phyloP scores from a whole-genome alignment of 1,140 invertebrate genomes.

The Drosophila trapezifrons region DNA sequence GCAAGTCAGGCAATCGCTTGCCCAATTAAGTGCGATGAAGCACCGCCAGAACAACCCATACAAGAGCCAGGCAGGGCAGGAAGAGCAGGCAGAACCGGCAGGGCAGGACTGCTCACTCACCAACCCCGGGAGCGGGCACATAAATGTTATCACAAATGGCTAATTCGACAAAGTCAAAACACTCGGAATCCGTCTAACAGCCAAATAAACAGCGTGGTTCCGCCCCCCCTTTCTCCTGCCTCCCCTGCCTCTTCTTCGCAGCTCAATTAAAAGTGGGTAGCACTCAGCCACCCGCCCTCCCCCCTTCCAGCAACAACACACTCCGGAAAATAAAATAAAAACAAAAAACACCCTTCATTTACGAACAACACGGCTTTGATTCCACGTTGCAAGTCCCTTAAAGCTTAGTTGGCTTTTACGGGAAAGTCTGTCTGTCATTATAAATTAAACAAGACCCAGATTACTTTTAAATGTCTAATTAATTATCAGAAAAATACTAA shows the following conservation, averaged over 20 bases:
- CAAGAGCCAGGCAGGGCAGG: not conserved
- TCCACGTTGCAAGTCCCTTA: not conserved
- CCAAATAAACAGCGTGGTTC: slow-evolving; percentile 52
- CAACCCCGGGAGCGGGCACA: slow-evolving; percentile 15
- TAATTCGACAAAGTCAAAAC: slow-evolving; percentile 78
- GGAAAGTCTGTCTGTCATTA: not conserved
- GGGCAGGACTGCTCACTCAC: not conserved
- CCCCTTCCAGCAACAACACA: not conserved
- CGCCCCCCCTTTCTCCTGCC: not conserved
- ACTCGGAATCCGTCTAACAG: slow-evolving; percentile 68
- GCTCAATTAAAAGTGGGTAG: slow-evolving; percentile 45
- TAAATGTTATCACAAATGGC: slow-evolving; percentile 79
- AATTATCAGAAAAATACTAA: too few relatives aligned
- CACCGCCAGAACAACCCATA: slow-evolving; percentile 31
- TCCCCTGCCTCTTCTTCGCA: not conserved
- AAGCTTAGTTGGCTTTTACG: not conserved
- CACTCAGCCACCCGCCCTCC: too few relatives aligned
- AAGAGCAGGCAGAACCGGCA: too few relatives aligned
- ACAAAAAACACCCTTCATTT: slow-evolving; percentile 1
- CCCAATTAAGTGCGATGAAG: slow-evolving; percentile 71
- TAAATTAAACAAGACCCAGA: not conserved
- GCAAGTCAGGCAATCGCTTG: slow-evolving; percentile 79
- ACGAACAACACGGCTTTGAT: not conserved
- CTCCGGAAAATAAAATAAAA: slow-evolving; percentile 6
- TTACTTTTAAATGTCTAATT: too few relatives aligned